phyloP scores from a whole-genome alignment of 2,113 vertebrate species.

The Clinocottus analis region DNA sequence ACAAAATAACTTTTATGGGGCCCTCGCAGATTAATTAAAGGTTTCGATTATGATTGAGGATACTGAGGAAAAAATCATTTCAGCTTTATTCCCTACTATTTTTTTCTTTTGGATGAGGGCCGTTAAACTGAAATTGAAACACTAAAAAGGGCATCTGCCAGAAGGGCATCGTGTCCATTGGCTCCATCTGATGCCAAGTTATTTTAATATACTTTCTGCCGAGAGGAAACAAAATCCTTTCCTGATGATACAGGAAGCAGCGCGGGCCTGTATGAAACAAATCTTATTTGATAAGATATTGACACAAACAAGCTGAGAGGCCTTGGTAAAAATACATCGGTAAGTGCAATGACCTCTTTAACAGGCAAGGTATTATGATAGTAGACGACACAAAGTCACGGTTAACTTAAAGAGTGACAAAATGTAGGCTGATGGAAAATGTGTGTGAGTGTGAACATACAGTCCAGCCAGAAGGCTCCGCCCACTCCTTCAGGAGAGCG shows the following conservation, averaged over 20 bases:
- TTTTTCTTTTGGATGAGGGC: neutral
- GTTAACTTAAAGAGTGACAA: neutral
- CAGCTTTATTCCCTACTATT: neutral
- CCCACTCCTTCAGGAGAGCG: too few species aligned
- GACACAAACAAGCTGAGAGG: too few species aligned
- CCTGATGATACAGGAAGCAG: conserved; percentile 43
- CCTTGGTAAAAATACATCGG: neutral
- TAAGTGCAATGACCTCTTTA: neutral
- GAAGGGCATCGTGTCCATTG: neutral
- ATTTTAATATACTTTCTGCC: neutral
- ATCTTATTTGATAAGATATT: conserved; percentile 30
- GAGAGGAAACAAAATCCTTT: neutral
- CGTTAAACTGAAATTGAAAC: neutral
- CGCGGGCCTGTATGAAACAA: neutral
- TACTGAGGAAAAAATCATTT: neutral
- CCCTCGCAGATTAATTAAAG: conserved; percentile 1
- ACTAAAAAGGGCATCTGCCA: neutral
- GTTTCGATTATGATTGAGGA: neutral
- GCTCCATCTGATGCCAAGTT: neutral
- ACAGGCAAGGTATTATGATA: neutral
- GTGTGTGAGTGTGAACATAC: neutral
- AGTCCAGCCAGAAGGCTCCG: too few species aligned
- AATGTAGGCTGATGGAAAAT: neutral
- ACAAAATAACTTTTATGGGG: neutral
- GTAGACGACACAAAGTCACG: neutral